These are phyloP conservation scores for Hemicrepidius hirtus DNA, from an alignment of 2,888 invertebrate genomes.

Conservation along the genomic window DNA sequence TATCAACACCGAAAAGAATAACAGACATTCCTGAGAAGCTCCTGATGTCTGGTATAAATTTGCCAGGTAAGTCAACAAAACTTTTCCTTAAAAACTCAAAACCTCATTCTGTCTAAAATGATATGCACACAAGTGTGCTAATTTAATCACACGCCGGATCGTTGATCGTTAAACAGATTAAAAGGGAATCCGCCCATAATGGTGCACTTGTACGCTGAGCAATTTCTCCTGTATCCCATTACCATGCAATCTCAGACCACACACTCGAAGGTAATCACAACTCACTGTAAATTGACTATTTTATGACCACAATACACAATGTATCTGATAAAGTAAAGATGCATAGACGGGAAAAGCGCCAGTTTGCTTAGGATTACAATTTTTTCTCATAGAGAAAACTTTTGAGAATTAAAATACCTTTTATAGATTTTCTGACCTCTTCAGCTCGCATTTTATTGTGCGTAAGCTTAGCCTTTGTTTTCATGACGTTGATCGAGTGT, in stretches of 20 bases:
- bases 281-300: constrained; percentile 55
- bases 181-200: constrained; percentile 39
- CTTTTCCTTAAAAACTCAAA: not conserved
- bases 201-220: constrained; percentile 44
- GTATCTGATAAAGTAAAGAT: constrained; percentile 53
- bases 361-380: too few species aligned
- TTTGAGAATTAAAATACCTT: not conserved
- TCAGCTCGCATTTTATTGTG: not conserved
- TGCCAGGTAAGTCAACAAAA: constrained; percentile 76
- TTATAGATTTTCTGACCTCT: not conserved
- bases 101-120: not conserved
- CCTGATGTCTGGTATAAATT: constrained; percentile 80
- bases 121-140: not conserved
- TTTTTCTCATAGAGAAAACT: not conserved
- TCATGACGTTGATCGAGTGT: not conserved
- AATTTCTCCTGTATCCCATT: constrained; percentile 48
- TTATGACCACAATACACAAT: constrained; percentile 53
- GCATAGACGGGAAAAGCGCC: constrained; percentile 46
- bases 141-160: constrained; percentile 11
- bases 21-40: constrained; percentile 80
- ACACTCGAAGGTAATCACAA: constrained; percentile 55
- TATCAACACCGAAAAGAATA: constrained; percentile 77
- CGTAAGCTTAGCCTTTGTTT: not conserved
- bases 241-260: constrained; percentile 52
- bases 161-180: constrained; percentile 26